Conservation (phyloP, 2,797 vertebrate species). For the Cossypha polioptera region DNA sequence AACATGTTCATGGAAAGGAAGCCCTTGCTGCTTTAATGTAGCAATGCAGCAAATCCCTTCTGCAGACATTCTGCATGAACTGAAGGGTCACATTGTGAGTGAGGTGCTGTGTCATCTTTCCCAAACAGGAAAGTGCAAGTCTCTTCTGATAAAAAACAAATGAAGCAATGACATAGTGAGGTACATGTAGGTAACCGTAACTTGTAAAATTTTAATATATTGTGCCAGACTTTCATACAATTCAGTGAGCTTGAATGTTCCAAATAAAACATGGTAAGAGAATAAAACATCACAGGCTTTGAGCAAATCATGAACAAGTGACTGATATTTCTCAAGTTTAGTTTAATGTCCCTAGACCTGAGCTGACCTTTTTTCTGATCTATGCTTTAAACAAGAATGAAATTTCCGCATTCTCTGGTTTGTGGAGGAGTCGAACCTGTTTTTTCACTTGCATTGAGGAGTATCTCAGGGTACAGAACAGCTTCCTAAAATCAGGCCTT, state of each 20-base stretch:
- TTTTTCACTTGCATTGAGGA: neutral
- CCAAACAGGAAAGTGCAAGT: neutral
- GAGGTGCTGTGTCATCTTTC: neutral
- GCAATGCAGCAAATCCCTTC: neutral
- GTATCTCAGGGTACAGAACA: neutral
- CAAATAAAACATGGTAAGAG: neutral
- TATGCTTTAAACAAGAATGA: neutral
- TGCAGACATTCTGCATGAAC: neutral
- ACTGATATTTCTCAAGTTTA: neutral
- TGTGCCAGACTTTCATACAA: neutral
- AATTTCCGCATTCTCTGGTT: neutral
- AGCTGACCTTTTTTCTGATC: neutral
- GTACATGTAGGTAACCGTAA: neutral
- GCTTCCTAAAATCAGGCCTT: neutral
- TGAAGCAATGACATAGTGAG: neutral
- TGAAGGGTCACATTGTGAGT: neutral
- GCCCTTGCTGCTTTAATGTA: neutral
- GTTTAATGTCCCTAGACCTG: neutral
- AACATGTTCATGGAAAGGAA: neutral
- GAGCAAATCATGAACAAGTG: neutral
- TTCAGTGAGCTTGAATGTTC: neutral
- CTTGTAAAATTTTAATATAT: neutral
- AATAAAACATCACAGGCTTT: neutral
- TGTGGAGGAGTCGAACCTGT: neutral
- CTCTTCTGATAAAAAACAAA: neutral